Percentiles rank a stretch among this genome's conserved stretches.
These are phyloP conservation scores for Tor tambroides DNA, from an alignment of 2,113 vertebrate species.

Conservation along the genomic window DNA sequence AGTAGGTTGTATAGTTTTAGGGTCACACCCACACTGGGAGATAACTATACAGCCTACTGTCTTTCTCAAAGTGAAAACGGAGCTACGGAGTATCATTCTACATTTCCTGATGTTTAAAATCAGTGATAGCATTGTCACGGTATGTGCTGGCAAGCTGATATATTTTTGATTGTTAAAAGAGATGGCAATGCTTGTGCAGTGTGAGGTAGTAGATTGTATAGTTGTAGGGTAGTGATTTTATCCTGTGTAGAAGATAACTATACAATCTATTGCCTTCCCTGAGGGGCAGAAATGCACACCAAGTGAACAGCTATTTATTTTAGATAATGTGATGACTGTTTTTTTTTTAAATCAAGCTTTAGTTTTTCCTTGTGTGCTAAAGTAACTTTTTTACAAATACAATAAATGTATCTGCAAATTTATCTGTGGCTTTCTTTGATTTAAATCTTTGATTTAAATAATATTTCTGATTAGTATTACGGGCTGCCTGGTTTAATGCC, in stretches of 20 bases:
- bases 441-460: no score
- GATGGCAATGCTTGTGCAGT: conserved; percentile 71
- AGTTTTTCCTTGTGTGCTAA: neutral
- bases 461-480: neutral
- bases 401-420: neutral
- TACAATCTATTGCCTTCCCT: conserved; percentile 99
- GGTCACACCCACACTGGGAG: conserved; percentile 99
- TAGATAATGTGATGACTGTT: no score
- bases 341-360: neutral
- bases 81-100: conserved; percentile 51
- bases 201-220: conserved; percentile 99
- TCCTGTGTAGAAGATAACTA: conserved; percentile 96
- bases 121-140: neutral
- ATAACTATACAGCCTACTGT: conserved; percentile 99
- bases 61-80: conserved; percentile 91
- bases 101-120: neutral
- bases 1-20: conserved; percentile 99
- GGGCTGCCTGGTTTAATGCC: neutral
- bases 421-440: neutral
- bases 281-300: conserved; percentile 69
- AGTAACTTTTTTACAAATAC: neutral
- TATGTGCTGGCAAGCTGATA: neutral
- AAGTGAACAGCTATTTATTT: no score
- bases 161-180: neutral
- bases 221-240: conserved; percentile 96